Conservation (phyloP, 23 tunicate species). For the Diplosoma virens region DNA sequence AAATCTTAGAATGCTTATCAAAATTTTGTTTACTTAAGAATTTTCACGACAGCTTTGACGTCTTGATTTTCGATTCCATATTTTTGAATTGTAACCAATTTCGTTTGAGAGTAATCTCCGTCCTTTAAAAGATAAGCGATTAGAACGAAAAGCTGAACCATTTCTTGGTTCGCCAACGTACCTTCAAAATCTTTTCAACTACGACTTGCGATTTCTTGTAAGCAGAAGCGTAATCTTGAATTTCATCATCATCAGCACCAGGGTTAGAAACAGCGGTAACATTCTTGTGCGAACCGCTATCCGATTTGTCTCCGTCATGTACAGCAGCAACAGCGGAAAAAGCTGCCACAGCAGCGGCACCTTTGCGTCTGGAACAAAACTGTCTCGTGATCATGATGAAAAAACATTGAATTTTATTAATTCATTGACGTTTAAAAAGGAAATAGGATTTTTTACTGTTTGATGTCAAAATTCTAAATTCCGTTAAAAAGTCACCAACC, state of each 20-base stretch:
- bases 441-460: too few species aligned
- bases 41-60: slow-evolving; percentile 43
- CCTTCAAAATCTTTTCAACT: slow-evolving; percentile 18
- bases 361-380: not conserved
- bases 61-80: slow-evolving; percentile 44
- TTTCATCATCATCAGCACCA: not conserved
- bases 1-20: too few species aligned
- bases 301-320: not conserved
- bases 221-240: slow-evolving; percentile 44
- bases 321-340: slow-evolving; percentile 14
- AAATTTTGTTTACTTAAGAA: slow-evolving; percentile 38
- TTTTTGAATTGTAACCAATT: slow-evolving; percentile 47
- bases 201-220: slow-evolving; percentile 14
- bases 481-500: too few species aligned
- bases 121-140: not conserved
- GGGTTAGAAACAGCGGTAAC: not conserved
- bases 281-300: not conserved
- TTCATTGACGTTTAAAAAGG: too few species aligned
- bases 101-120: slow-evolving; percentile 33
- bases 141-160: not conserved
- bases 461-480: too few species aligned
- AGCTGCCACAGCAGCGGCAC: slow-evolving; percentile 23
- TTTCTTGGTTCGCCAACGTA: not conserved
- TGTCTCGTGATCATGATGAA: too few species aligned
- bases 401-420: too few species aligned